Evolutionary conservation across 2,113 vertebrate genomes (phyloP).

Genomic region (Turdus rufiventris): DNA sequence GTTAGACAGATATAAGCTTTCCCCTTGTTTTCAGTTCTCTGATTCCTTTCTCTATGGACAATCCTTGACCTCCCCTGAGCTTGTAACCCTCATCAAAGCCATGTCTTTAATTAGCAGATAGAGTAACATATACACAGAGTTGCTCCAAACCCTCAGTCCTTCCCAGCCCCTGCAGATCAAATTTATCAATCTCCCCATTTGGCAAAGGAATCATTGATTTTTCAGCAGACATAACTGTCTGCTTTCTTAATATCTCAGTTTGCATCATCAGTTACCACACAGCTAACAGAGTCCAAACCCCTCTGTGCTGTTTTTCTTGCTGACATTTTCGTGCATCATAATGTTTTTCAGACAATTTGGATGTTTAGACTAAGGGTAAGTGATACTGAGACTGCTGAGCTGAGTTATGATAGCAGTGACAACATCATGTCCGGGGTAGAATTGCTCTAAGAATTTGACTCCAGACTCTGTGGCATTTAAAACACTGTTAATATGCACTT

Average conservation of each 20-base stretch:
- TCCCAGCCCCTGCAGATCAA: neutral
- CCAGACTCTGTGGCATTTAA: neutral
- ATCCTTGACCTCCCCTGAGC: neutral
- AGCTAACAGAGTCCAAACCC: neutral
- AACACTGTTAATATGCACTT: neutral
- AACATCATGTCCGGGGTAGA: neutral
- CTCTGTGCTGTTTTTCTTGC: neutral
- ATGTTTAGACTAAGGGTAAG: neutral
- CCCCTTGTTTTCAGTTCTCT: neutral
- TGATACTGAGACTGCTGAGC: neutral
- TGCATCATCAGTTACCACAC: neutral
- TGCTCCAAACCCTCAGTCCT: neutral
- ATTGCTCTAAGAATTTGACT: neutral
- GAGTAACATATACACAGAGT: neutral
- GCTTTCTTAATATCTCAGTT: neutral
- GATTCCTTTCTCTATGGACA: neutral
- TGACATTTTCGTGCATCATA: neutral
- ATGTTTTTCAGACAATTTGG: neutral
- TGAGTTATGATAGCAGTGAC: slow-evolving; percentile 6
- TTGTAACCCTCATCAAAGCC: neutral
- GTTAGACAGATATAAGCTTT: neutral
- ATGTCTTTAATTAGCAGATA: neutral
- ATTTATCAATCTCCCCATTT: neutral
- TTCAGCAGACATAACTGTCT: neutral
- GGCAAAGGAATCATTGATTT: neutral